Evolutionary conservation across 2,113 vertebrate genomes (phyloP).

Genomic region (Petroica traversi): DNA sequence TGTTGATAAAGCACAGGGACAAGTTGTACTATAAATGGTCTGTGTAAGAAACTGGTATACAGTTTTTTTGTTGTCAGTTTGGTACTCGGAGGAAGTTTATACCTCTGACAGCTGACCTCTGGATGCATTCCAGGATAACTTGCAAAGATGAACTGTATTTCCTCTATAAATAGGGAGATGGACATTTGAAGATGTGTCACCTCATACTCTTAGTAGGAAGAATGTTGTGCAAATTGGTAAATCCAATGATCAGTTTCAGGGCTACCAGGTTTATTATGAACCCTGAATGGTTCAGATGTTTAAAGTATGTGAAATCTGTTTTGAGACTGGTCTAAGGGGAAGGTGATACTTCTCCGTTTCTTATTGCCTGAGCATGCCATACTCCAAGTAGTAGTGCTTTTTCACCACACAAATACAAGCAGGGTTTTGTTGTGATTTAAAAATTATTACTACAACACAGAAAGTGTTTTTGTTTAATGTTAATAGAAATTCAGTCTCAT

Average conservation of each 20-base stretch:
- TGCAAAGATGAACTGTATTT: background rate
- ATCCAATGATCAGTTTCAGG: background rate
- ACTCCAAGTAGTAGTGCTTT: background rate
- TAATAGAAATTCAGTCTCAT: background rate
- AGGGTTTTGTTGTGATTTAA: background rate
- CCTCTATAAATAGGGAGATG: background rate
- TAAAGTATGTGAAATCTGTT: background rate
- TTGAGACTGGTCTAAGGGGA: background rate
- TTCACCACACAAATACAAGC: background rate
- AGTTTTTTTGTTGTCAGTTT: background rate
- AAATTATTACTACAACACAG: background rate
- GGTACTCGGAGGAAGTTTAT: background rate
- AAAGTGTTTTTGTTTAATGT: background rate
- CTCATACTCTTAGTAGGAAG: background rate
- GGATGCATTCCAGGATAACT: background rate
- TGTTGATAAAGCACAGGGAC: background rate
- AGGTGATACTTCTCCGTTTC: background rate
- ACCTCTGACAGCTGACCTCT: background rate
- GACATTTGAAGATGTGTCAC: background rate
- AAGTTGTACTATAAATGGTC: background rate
- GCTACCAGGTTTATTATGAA: background rate
- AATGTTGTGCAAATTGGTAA: background rate
- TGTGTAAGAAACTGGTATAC: background rate
- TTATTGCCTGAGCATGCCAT: background rate
- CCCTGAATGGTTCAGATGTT: background rate